These are phyloP conservation scores for Sturnus vulgaris DNA, from an alignment of 2,113 vertebrate genomes.

Conservation along the genomic window DNA sequence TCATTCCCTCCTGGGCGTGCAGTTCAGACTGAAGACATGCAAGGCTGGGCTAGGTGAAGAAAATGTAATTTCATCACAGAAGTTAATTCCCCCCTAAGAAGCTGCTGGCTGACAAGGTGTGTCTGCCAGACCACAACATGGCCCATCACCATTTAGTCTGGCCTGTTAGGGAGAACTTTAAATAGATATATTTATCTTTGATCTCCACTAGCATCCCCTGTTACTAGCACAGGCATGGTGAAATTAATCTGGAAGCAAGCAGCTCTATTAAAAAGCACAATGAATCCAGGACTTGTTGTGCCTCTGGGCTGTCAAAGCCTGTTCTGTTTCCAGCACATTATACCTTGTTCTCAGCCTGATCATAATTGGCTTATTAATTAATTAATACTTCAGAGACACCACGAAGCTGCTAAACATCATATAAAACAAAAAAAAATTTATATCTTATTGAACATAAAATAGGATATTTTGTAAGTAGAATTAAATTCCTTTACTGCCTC, in stretches of 20 bases:
- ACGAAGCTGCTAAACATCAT: neutral
- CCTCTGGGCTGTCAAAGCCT: neutral
- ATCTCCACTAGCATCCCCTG: neutral
- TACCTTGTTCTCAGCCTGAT: neutral
- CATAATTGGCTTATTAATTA: slow-evolving; percentile 39
- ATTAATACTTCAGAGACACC: neutral
- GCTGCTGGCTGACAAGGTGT: too few relatives aligned
- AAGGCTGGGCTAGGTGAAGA: too few relatives aligned
- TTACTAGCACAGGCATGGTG: neutral
- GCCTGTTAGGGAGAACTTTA: neutral
- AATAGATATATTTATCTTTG: neutral
- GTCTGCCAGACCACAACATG: too few relatives aligned
- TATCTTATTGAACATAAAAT: neutral
- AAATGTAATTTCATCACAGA: too few relatives aligned
- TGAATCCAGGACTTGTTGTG: neutral
- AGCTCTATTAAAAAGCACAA: neutral
- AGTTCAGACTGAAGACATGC: too few relatives aligned
- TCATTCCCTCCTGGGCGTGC: too few relatives aligned
- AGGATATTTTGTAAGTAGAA: neutral
- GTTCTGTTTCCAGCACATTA: neutral
- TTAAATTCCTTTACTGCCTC: neutral
- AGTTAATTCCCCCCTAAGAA: too few relatives aligned
- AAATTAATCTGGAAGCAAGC: neutral
- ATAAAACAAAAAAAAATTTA: neutral
- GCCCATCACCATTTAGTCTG: too few relatives aligned